Conservation (phyloP, 2,113 vertebrate genomes). For the Carassius auratus region DNA sequence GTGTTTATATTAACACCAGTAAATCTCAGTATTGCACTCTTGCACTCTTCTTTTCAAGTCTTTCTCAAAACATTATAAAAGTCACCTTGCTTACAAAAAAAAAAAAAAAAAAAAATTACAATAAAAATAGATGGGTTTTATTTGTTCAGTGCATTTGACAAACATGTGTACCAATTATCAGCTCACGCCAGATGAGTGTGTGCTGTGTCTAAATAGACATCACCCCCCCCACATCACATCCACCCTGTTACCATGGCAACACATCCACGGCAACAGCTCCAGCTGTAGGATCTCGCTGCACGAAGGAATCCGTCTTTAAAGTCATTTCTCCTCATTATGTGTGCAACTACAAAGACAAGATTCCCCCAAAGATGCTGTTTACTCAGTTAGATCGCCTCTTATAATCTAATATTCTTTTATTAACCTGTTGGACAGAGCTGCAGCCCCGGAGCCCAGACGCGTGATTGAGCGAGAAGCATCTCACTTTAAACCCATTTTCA, state of each 20-base stretch:
- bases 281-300: conserved; percentile 37
- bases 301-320: conserved; percentile 19
- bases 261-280: conserved; percentile 51
- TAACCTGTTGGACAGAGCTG: background rate
- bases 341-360: conserved; percentile 15
- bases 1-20: conserved; percentile 1
- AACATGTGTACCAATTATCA: conserved; percentile 53
- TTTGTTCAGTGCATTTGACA: conserved; percentile 47
- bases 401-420: background rate
- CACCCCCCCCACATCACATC: background rate
- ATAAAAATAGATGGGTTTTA: background rate
- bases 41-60: background rate
- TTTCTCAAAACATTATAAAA: conserved; percentile 11
- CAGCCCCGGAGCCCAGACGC: background rate
- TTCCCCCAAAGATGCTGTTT: conserved; percentile 11
- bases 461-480: conserved; percentile 2
- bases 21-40: background rate
- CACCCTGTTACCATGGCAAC: conserved; percentile 55
- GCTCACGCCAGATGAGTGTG: conserved; percentile 43
- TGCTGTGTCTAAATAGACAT: conserved; percentile 5
- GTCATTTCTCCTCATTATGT: conserved; percentile 24
- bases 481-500: background rate
- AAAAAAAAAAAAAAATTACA: background rate
- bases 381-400: background rate
- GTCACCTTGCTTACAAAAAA: background rate